phyloP scores from a whole-genome alignment of 2,113 vertebrate species.

The Platysternon megacephalum region DNA sequence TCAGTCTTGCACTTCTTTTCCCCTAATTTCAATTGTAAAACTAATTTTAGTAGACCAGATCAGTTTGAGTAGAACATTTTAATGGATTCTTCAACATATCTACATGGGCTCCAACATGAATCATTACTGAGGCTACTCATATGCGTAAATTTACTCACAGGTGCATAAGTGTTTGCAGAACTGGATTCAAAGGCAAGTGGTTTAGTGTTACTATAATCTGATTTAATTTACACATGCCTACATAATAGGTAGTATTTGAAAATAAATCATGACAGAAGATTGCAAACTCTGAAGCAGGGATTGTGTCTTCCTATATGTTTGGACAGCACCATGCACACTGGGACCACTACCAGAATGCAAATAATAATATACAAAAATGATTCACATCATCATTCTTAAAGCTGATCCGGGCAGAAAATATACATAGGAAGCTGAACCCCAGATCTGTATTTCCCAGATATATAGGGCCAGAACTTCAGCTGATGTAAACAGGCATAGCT shows the following conservation, averaged over 20 bases:
- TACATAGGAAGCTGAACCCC: background rate
- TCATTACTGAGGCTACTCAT: background rate
- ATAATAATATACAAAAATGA: background rate
- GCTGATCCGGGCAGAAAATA: slow-evolving; percentile 2
- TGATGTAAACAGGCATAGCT: background rate
- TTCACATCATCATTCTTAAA: background rate
- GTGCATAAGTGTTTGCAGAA: background rate
- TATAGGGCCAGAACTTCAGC: background rate
- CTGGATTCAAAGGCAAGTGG: background rate
- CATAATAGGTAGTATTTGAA: background rate
- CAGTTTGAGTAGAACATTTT: background rate
- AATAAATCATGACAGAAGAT: slow-evolving; percentile 12
- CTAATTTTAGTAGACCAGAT: background rate
- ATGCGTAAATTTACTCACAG: slow-evolving; percentile 15
- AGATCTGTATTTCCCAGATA: background rate
- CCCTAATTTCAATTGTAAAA: background rate
- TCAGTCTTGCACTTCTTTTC: background rate
- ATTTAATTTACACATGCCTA: background rate
- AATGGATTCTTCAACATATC: background rate
- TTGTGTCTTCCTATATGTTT: background rate
- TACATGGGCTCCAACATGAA: background rate
- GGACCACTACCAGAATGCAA: background rate
- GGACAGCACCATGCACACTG: background rate
- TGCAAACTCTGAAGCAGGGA: background rate
- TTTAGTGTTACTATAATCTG: background rate